Evolutionary conservation across 2,888 invertebrate genomes (phyloP).

Genomic region (Emmelina monodactyla): DNA sequence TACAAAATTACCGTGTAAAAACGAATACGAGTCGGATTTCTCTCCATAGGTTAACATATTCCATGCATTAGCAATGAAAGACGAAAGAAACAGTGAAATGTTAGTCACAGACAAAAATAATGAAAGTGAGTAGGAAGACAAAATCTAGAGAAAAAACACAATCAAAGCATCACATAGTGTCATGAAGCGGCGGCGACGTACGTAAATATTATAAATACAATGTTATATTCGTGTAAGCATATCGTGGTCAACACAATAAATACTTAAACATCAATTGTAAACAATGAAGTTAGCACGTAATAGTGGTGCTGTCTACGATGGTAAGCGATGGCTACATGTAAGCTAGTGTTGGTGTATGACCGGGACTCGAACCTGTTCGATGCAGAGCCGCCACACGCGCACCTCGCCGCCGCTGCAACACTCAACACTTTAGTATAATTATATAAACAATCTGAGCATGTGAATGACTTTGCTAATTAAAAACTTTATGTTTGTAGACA

Average conservation of each 20-base stretch:
- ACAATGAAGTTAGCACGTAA: background rate
- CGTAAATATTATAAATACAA: background rate
- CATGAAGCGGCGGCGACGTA: no score
- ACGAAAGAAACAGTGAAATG: no score
- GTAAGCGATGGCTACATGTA: background rate
- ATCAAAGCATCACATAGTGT: no score
- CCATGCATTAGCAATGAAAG: no score
- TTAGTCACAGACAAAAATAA: no score
- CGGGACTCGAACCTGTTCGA: background rate
- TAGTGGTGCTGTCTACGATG: background rate
- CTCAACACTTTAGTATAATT: slow-evolving; percentile 23
- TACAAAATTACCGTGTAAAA: no score
- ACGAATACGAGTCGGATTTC: no score
- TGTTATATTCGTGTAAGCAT: background rate
- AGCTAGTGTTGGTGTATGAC: background rate
- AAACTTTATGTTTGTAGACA: background rate
- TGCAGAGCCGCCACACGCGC: slow-evolving; percentile 68
- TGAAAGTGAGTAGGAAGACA: no score
- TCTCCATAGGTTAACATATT: no score
- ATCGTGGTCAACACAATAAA: no score
- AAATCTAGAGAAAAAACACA: no score
- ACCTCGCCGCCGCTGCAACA: slow-evolving; percentile 77
- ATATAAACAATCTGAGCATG: slow-evolving; percentile 3
- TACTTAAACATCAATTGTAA: background rate
- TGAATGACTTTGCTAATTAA: no score